These are phyloP conservation scores for Mixornis gularis DNA, from an alignment of 2,113 vertebrate species.

Conservation along the genomic window DNA sequence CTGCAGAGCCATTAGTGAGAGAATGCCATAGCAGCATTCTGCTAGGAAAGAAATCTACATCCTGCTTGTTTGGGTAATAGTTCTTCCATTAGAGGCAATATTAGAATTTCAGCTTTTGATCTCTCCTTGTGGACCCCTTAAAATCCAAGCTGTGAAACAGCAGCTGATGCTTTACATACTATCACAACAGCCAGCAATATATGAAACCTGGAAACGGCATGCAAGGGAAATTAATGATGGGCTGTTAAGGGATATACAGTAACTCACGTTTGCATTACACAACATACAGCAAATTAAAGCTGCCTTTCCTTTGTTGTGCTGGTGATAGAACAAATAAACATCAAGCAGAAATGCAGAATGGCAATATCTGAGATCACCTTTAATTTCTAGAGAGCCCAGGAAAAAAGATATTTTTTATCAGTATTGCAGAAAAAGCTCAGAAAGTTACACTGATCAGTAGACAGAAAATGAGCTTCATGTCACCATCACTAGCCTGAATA, in stretches of 20 bases:
- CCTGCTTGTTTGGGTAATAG: slow-evolving; percentile 54
- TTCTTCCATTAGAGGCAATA: slow-evolving; percentile 56
- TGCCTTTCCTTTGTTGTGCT: slow-evolving; percentile 12
- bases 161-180: slow-evolving; percentile 64
- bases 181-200: slow-evolving; percentile 52
- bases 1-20: background rate
- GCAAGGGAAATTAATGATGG: slow-evolving; percentile 35
- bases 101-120: slow-evolving; percentile 63
- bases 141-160: slow-evolving; percentile 66
- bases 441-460: background rate
- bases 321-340: slow-evolving; percentile 2
- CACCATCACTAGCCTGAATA: background rate
- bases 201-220: slow-evolving; percentile 20
- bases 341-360: background rate
- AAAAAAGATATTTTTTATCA: background rate
- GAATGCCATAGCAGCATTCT: slow-evolving; percentile 1
- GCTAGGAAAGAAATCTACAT: slow-evolving; percentile 45
- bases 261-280: slow-evolving; percentile 36
- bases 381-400: background rate
- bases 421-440: background rate
- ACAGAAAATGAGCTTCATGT: background rate
- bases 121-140: slow-evolving; percentile 61
- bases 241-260: slow-evolving; percentile 51
- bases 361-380: background rate
- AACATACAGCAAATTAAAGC: slow-evolving; percentile 30